phyloP scores from a whole-genome alignment of 2,113 vertebrate species.

The Burhinus oedicnemus region DNA sequence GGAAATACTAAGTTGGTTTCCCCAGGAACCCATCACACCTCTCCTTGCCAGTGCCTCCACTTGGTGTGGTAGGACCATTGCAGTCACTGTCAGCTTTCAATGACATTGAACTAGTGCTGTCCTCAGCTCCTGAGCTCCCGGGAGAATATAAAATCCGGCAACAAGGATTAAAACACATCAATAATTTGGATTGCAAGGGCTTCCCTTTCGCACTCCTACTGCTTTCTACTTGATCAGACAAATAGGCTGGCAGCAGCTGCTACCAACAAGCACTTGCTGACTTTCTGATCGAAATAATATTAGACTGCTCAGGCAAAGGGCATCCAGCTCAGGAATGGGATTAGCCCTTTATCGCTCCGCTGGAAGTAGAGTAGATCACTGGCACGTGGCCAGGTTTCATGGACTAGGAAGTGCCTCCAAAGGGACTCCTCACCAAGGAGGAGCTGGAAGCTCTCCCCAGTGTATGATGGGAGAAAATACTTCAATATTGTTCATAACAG shows the following conservation, averaged over 20 bases:
- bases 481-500: fast-evolving
- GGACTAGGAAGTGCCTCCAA: no score
- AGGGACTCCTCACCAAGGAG: not conserved
- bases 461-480: not conserved
- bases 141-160: not conserved
- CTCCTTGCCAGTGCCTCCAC: not conserved
- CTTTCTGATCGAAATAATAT: not conserved
- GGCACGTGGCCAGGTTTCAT: fast-evolving
- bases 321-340: not conserved
- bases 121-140: not conserved
- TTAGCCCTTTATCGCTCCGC: not conserved
- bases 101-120: fast-evolving
- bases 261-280: not conserved
- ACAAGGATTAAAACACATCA: not conserved
- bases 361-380: not conserved
- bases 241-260: not conserved
- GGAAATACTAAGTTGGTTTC: not conserved
- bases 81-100: not conserved
- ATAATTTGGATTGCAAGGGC: no score
- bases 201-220: not conserved
- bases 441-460: not conserved
- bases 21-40: not conserved
- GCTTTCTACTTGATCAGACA: not conserved
- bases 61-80: not conserved
- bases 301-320: not conserved